Evolutionary conservation across 1,140 invertebrate genomes (phyloP).

Genomic region (Periplaneta americana): DNA sequence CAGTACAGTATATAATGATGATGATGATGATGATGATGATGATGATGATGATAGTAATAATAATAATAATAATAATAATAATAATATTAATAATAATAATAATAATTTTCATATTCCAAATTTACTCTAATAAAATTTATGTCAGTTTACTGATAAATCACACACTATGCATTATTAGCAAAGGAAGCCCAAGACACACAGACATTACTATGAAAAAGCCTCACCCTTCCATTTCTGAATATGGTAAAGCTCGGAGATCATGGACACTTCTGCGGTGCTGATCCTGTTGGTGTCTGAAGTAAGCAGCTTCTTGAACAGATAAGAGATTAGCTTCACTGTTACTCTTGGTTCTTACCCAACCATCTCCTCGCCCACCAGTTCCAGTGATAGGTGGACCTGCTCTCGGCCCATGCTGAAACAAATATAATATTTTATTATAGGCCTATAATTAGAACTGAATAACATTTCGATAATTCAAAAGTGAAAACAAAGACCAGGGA

Average conservation of each 20-base stretch:
- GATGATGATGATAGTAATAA: no score
- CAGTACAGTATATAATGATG: no score
- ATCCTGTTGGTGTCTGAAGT: neutral
- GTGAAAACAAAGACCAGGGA: neutral
- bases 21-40: no score
- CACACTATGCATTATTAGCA: no score
- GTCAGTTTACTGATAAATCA: no score
- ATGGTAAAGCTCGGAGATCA: slow-evolving; percentile 28
- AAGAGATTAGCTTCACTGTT: slow-evolving; percentile 73
- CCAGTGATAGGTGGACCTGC: slow-evolving; percentile 1
- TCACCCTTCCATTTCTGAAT: slow-evolving; percentile 19
- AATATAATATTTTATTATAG: neutral
- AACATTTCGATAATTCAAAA: neutral
- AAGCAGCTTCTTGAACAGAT: slow-evolving; percentile 33
- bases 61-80: no score
- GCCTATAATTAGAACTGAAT: no score
- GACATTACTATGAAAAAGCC: neutral
- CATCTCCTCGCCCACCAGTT: slow-evolving; percentile 3
- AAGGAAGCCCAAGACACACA: no score
- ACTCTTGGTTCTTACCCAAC: slow-evolving; percentile 47
- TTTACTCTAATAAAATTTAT: no score
- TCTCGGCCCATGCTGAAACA: slow-evolving; percentile 3
- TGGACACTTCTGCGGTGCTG: slow-evolving; percentile 30
- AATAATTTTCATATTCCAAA: no score
- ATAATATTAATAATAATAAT: no score